Evolutionary conservation across 2,113 vertebrate species (phyloP).

Genomic region (Rattus rattus): DNA sequence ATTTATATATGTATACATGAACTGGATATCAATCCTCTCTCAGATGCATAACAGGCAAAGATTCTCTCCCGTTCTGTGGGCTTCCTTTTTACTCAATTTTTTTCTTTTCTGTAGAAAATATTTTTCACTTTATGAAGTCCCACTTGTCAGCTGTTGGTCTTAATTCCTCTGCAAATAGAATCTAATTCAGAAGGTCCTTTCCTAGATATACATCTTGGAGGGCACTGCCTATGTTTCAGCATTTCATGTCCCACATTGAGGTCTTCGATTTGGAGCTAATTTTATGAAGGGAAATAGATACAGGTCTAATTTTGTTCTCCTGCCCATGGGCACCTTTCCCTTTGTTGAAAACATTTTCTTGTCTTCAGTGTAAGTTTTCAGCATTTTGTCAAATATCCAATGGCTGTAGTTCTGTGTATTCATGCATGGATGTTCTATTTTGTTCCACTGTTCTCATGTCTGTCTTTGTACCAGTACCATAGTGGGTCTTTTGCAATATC

Average conservation of each 20-base stretch:
- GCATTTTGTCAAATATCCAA: neutral
- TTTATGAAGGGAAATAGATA: neutral
- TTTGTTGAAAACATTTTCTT: neutral
- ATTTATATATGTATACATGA: neutral
- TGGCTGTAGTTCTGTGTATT: neutral
- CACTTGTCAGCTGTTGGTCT: neutral
- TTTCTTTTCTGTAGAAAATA: neutral
- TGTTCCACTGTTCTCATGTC: neutral
- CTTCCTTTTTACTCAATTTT: neutral
- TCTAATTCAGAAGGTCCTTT: neutral
- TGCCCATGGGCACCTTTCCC: neutral
- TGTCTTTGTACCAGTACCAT: neutral
- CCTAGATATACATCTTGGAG: neutral
- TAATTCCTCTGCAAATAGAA: neutral
- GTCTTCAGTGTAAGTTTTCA: neutral
- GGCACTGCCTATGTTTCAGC: neutral
- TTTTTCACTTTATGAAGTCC: neutral
- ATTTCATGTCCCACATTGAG: neutral
- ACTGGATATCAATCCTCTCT: neutral
- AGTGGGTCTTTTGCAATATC: neutral
- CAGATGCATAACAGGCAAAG: neutral
- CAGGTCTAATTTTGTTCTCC: neutral
- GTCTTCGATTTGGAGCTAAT: neutral
- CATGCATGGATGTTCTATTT: neutral
- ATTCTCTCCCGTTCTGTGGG: neutral